A percentile compares a stretch with the other conserved stretches of the same genome.
Evolutionary conservation across 1,140 invertebrate genomes (phyloP).

Genomic region (Thalassaphorura encarpata): DNA sequence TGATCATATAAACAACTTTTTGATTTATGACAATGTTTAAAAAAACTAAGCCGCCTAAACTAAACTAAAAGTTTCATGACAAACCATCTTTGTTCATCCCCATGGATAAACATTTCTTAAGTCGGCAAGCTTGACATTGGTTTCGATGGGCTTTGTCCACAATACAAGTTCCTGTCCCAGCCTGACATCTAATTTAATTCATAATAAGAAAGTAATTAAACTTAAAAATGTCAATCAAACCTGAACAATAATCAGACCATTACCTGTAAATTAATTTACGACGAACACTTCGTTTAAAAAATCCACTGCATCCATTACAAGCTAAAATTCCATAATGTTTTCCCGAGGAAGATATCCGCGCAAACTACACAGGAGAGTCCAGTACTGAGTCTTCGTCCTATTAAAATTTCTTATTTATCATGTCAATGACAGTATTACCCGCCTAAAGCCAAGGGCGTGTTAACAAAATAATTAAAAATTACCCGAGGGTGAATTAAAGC

Average conservation of each 20-base stretch:
- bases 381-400: constrained; percentile 35
- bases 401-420: background rate
- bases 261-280: constrained; percentile 96
- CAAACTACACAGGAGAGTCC: constrained; percentile 87
- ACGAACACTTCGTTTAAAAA: constrained; percentile 95
- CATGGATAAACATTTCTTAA: constrained; percentile 97
- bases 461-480: too few relatives aligned
- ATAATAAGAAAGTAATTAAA: background rate
- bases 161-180: constrained; percentile 85
- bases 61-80: constrained; percentile 34
- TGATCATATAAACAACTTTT: too few relatives aligned
- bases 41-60: too few relatives aligned
- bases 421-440: background rate
- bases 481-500: constrained; percentile 25
- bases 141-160: constrained; percentile 98
- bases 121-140: constrained; percentile 93
- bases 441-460: too few relatives aligned
- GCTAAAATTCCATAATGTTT: constrained; percentile 99
- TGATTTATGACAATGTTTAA: too few relatives aligned
- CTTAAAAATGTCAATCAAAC: background rate
- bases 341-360: constrained; percentile 89
- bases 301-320: constrained; percentile 97
- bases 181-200: constrained; percentile 72
- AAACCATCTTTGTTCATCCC: constrained; percentile 99
- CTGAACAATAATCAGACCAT: background rate